phyloP scores from a whole-genome alignment of 2,888 invertebrate genomes.

The Entomobrya proxima region DNA sequence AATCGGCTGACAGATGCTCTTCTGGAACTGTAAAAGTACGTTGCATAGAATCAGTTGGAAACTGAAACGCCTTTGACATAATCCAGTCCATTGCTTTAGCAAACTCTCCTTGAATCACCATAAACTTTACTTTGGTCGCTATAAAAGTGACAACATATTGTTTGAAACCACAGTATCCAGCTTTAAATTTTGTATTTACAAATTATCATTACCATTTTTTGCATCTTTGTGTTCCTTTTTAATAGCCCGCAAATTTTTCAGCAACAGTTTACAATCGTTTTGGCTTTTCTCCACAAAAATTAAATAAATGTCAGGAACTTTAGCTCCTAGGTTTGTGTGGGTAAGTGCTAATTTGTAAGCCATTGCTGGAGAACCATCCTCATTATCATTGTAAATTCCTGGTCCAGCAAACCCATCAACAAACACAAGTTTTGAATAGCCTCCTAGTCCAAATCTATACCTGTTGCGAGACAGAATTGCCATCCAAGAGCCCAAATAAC shows the following conservation, averaged over 20 bases:
- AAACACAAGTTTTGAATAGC: too few relatives aligned
- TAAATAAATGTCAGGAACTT: not conserved
- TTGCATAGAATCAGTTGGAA: not conserved
- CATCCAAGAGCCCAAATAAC: too few relatives aligned
- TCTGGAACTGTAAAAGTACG: not conserved
- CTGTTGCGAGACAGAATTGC: too few relatives aligned
- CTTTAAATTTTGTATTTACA: too few relatives aligned
- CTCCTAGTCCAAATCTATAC: too few relatives aligned
- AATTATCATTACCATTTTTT: too few relatives aligned
- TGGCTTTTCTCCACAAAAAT: constrained; percentile 10
- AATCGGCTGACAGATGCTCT: too few relatives aligned
- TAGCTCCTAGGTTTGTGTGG: not conserved
- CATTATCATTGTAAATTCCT: not conserved
- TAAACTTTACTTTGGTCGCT: not conserved
- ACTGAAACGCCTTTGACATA: not conserved
- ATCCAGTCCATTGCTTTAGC: constrained; percentile 12
- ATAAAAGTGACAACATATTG: not conserved
- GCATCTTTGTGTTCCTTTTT: not conserved
- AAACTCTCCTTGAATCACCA: constrained; percentile 6
- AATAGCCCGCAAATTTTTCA: not conserved
- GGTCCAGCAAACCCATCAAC: constrained; percentile 33
- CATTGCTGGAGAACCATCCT: not conserved
- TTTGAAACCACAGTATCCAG: not conserved
- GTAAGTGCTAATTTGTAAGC: not conserved
- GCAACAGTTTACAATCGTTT: not conserved